Evolutionary conservation across 2,113 vertebrate species (phyloP).

Genomic region (Caloenas nicobarica): DNA sequence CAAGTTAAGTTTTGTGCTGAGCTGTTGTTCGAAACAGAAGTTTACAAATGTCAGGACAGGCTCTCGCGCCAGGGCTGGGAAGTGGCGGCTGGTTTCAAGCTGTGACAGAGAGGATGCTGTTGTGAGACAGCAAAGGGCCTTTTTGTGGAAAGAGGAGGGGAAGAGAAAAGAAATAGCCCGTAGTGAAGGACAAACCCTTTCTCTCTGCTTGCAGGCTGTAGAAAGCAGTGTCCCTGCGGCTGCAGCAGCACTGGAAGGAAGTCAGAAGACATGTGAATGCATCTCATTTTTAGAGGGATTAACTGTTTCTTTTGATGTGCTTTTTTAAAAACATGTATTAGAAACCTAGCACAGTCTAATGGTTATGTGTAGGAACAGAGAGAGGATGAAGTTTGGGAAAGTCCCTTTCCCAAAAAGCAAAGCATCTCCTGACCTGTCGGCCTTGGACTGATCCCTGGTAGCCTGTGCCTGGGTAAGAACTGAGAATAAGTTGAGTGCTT

Average conservation of each 20-base stretch:
- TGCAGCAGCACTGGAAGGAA: neutral
- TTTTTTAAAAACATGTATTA: accelerated
- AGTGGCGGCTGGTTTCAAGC: neutral
- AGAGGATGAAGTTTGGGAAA: too few species aligned
- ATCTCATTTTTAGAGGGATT: neutral
- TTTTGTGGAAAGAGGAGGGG: neutral
- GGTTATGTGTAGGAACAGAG: too few species aligned
- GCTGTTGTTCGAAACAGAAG: neutral
- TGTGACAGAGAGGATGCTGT: neutral
- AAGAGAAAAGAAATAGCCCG: neutral
- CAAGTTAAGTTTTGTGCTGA: neutral
- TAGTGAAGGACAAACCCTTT: neutral
- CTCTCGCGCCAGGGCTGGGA: neutral
- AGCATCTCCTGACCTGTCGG: too few species aligned
- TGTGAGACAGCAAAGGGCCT: neutral
- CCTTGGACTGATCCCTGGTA: neutral
- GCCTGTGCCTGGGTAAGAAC: neutral
- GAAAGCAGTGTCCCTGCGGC: neutral
- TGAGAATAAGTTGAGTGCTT: neutral
- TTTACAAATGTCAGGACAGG: neutral
- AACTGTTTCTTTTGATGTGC: neutral
- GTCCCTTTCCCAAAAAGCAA: too few species aligned
- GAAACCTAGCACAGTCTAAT: neutral
- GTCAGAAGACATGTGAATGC: neutral
- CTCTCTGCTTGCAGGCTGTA: neutral